Evolutionary conservation across 2,113 vertebrate genomes (phyloP), one percentile per base, ranked within the genome.

Genomic region (Perca schrenkii): DNA sequence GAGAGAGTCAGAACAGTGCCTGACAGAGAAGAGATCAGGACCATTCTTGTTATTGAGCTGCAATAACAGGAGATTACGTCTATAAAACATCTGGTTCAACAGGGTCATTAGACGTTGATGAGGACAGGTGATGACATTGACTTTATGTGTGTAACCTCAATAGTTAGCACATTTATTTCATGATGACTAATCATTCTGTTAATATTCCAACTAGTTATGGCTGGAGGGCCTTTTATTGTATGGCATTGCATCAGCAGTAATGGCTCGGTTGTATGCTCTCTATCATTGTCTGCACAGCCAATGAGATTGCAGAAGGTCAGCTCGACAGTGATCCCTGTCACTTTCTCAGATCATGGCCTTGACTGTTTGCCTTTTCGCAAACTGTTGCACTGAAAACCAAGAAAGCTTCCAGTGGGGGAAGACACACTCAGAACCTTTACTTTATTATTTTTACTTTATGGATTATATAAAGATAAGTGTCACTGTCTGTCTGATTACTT

Each of bases 81-180:
- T 10, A 46, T 76, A 75, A 81, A 74, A 70, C 83, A 88, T 36
- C 76, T 86, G 81, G 69, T 82, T 88, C 50, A 85, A 21, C 22
- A n/a, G 58, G 79, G 57, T 62, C 74, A 69, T 22, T 6, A 66
- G 40, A 4, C 34, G 50, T 31, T 68, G 73, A 70, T 50, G 53
- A 57, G 54, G 28, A 71, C 22, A 57, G 16, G 28, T 77, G 31
- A 70, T 74, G 34, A 28, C 49, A 50, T 25, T 25, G 25, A 25
- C 4, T 46, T 56, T n/a, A 14, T 36, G 13, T 28, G 21, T 43
- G 50, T 17, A 61, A 21, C 14, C 14, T 15, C 21, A 22, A 16
- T 12, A 54, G 28, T 40, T 28, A 46, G 15, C 69, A 43, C 11
- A 36, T 74, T 22, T 63, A 40, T 28, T 19, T 31, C 4, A 14